phyloP scores from a whole-genome alignment of 2,797 vertebrate species.

The Eulemur rubriventer region DNA sequence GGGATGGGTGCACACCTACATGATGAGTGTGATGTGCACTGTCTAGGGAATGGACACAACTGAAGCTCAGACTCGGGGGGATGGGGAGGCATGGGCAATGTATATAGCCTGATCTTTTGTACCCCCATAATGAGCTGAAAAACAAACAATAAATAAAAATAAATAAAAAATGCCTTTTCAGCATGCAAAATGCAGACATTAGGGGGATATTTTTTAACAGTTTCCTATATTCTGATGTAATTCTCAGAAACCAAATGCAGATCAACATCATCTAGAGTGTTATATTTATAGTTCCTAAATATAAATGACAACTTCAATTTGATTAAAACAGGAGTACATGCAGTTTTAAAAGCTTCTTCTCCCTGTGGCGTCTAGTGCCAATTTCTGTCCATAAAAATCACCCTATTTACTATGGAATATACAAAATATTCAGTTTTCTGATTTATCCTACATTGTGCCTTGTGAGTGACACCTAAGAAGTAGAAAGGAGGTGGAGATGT shows the following conservation, averaged over 20 bases:
- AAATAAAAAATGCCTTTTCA: background rate
- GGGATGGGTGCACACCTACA: no score
- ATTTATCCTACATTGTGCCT: slow-evolving; percentile 42
- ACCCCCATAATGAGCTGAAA: no score
- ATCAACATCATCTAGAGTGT: slow-evolving; percentile 36
- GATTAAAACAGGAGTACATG: slow-evolving; percentile 56
- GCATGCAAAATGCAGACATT: slow-evolving; percentile 18
- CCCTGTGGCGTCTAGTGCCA: slow-evolving; percentile 45
- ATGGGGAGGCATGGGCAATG: no score
- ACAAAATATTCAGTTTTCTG: slow-evolving; percentile 74
- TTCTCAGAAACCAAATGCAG: slow-evolving; percentile 59
- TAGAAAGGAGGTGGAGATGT: background rate
- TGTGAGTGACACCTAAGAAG: slow-evolving; percentile 29
- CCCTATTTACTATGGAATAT: slow-evolving; percentile 63
- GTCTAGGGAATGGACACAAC: no score
- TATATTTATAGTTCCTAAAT: slow-evolving; percentile 61
- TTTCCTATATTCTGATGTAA: slow-evolving; percentile 26
- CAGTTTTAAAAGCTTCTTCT: slow-evolving; percentile 66
- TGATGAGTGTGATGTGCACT: no score
- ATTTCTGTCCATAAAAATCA: slow-evolving; percentile 69
- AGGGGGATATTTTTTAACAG: background rate
- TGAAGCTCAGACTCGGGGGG: no score
- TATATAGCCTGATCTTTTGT: no score
- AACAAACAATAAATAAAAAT: no score
- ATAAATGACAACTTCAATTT: slow-evolving; percentile 66